These are phyloP conservation scores for Argynnis bischoffii DNA, from an alignment of 2,888 invertebrate genomes.

Conservation along the genomic window DNA sequence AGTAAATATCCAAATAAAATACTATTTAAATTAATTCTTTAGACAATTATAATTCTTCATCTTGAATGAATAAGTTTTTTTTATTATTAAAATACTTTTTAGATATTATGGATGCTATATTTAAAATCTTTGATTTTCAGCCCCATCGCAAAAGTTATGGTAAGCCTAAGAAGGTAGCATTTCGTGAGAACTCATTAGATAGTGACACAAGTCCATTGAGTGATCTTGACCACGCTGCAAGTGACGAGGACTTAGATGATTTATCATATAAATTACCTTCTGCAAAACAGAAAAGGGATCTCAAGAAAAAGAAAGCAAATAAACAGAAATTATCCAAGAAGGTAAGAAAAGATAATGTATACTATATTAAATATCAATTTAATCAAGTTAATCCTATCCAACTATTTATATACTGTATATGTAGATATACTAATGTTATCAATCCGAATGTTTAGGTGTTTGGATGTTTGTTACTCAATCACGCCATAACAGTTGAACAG, in stretches of 20 bases:
- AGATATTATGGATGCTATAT: background rate
- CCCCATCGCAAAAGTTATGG: slow-evolving; percentile 69
- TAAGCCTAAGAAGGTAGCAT: slow-evolving; percentile 68
- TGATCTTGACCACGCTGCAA: slow-evolving; percentile 44
- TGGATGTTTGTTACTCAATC: no score
- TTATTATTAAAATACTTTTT: background rate
- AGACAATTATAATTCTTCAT: no score
- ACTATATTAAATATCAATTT: background rate
- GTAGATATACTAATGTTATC: no score
- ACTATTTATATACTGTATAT: no score
- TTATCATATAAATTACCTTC: slow-evolving; percentile 63
- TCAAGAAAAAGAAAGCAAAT: slow-evolving; percentile 57
- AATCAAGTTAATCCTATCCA: no score
- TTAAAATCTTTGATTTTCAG: slow-evolving; percentile 50
- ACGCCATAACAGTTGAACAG: no score
- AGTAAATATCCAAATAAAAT: background rate
- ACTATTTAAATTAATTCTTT: no score
- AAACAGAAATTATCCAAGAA: slow-evolving; percentile 64
- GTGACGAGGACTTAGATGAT: slow-evolving; percentile 64
- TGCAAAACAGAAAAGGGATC: slow-evolving; percentile 54
- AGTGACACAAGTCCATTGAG: slow-evolving; percentile 42
- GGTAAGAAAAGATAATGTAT: slow-evolving; percentile 48
- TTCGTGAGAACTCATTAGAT: slow-evolving; percentile 52
- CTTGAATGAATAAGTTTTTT: no score
- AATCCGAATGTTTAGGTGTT: no score